A percentile compares a stretch with the other conserved stretches of the same genome.
Conservation (phyloP, 2,888 invertebrate genomes). For the Copidosoma aretas region DNA sequence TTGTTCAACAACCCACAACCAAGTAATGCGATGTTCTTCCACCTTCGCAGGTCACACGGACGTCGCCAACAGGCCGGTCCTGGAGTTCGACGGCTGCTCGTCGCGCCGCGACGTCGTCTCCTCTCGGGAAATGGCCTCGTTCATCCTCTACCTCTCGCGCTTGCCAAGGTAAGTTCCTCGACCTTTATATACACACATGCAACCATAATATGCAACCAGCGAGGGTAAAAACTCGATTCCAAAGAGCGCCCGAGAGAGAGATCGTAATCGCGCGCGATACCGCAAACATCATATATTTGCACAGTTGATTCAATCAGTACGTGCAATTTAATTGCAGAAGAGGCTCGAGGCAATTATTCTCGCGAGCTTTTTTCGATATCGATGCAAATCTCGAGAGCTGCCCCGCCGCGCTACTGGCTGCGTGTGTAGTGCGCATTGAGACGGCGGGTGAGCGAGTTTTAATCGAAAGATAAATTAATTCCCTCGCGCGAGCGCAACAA, state of each 20-base stretch:
- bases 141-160: slow-evolving; percentile 75
- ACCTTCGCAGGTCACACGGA: slow-evolving; percentile 71
- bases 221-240: too few species aligned
- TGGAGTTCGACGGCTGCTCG: slow-evolving; percentile 70
- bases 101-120: slow-evolving; percentile 69
- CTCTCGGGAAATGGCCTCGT: slow-evolving; percentile 73
- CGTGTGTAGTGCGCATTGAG: too few species aligned
- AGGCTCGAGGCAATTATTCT: not conserved
- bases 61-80: slow-evolving; percentile 70
- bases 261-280: not conserved
- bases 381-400: not conserved
- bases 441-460: not conserved
- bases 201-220: not conserved
- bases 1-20: not conserved
- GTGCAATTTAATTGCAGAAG: not conserved
- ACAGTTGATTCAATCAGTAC: not conserved
- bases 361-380: not conserved
- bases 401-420: too few species aligned
- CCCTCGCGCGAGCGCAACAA: not conserved
- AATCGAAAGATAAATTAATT: not conserved
- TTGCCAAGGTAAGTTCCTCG: slow-evolving; percentile 69
- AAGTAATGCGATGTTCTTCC: not conserved
- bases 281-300: not conserved
- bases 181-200: not conserved
- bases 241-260: too few species aligned